Conservation (phyloP, 2,797 vertebrate genomes). For the Paratrypauchen microcephalus region DNA sequence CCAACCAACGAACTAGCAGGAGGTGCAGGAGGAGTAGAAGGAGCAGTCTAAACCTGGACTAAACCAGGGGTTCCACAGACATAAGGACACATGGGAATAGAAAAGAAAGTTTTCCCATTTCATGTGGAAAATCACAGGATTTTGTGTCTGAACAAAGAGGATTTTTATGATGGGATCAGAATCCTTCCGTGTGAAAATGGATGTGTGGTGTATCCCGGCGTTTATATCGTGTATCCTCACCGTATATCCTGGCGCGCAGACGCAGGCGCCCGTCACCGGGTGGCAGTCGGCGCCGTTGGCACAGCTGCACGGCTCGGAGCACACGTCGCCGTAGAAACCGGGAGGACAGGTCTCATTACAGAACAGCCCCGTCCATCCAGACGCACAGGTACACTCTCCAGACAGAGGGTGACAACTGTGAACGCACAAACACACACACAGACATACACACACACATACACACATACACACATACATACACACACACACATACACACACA, state of each 20-base stretch:
- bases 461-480: too few species aligned
- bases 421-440: constrained; percentile 9
- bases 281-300: constrained; percentile 93
- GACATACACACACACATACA: constrained; percentile 32
- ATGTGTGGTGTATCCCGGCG: too few species aligned
- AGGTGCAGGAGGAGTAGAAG: too few species aligned
- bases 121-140: too few species aligned
- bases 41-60: too few species aligned
- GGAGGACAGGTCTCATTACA: constrained; percentile 93
- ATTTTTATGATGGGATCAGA: too few species aligned
- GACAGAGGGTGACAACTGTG: constrained; percentile 94
- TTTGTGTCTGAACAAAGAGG: too few species aligned
- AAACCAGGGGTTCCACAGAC: too few species aligned
- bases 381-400: constrained; percentile 91
- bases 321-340: constrained; percentile 88
- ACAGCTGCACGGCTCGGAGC: constrained; percentile 86
- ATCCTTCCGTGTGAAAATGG: too few species aligned
- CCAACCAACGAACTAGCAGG: too few species aligned
- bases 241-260: constrained; percentile 91
- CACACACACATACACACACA: constrained; percentile 43
- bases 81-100: too few species aligned
- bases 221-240: constrained; percentile 91
- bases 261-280: constrained; percentile 86
- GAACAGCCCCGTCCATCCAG: constrained; percentile 92
- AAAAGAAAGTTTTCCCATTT: too few species aligned